Evolutionary conservation across 2,113 vertebrate species (phyloP).

Genomic region (Odobenus rosmarus): DNA sequence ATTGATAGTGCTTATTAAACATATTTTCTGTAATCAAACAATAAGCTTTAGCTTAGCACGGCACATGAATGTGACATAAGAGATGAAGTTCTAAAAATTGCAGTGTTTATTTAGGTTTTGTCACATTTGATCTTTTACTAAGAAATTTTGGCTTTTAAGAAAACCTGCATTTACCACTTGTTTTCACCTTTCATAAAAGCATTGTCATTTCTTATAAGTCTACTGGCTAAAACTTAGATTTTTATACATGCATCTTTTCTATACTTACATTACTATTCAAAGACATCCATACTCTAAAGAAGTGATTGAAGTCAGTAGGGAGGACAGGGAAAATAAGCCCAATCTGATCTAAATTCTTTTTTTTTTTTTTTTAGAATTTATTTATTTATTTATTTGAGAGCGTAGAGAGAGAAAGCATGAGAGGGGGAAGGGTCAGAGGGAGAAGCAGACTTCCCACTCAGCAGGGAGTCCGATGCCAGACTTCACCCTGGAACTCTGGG

Average conservation of each 20-base stretch:
- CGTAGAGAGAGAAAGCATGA: no score
- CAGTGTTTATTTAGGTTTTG: neutral
- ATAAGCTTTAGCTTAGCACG: constrained; percentile 42
- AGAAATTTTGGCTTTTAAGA: constrained; percentile 34
- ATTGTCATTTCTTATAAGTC: constrained; percentile 8
- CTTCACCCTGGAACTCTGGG: no score
- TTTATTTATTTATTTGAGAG: neutral
- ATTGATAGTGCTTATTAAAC: constrained; percentile 70
- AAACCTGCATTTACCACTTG: neutral
- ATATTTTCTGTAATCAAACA: constrained; percentile 61
- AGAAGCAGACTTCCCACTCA: no score
- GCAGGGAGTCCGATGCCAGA: no score
- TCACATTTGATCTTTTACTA: constrained; percentile 36
- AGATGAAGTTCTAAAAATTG: neutral
- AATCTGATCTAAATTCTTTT: neutral
- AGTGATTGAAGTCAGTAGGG: neutral
- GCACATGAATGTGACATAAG: neutral
- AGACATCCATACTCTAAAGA: neutral
- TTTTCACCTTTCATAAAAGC: neutral
- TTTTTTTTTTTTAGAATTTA: neutral
- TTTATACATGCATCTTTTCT: neutral
- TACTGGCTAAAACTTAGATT: constrained; percentile 2
- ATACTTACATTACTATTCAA: neutral
- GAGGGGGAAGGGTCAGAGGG: no score
- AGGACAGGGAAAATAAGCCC: neutral